Evolutionary conservation across 2,888 invertebrate genomes (phyloP).

Genomic region (Drosophila colorata): DNA sequence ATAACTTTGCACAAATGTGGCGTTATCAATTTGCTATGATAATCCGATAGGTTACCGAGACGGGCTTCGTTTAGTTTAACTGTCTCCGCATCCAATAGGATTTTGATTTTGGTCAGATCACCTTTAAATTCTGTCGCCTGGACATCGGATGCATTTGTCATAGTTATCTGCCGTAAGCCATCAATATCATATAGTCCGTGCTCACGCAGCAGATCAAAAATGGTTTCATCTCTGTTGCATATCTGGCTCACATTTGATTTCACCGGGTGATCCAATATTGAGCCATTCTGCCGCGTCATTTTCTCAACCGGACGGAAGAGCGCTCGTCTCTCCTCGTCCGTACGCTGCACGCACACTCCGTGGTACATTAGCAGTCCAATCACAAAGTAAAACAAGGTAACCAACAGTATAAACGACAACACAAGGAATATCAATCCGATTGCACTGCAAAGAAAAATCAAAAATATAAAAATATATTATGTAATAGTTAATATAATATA

Average conservation of each 20-base stretch:
- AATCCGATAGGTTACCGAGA: background rate
- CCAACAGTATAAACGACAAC: background rate
- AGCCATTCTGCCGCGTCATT: background rate
- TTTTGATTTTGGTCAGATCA: background rate
- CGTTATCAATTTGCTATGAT: background rate
- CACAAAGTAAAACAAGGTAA: slow-evolving; percentile 2
- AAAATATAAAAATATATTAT: no score
- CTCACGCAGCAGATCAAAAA: background rate
- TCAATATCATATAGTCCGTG: background rate
- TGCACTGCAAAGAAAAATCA: background rate
- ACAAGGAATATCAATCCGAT: background rate
- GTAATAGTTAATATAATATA: no score
- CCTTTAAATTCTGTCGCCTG: background rate
- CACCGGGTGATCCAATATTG: background rate
- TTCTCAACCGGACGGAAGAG: background rate
- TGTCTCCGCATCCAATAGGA: background rate
- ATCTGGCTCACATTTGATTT: background rate
- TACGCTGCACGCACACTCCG: background rate
- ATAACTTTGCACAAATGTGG: background rate
- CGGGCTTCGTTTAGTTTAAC: background rate
- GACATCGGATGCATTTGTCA: fast-evolving
- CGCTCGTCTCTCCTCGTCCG: background rate
- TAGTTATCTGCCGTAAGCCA: background rate
- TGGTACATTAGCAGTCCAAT: slow-evolving; percentile 8
- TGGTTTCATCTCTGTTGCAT: background rate